Conservation (phyloP, 2,888 invertebrate species). For the Auanema sp. region DNA sequence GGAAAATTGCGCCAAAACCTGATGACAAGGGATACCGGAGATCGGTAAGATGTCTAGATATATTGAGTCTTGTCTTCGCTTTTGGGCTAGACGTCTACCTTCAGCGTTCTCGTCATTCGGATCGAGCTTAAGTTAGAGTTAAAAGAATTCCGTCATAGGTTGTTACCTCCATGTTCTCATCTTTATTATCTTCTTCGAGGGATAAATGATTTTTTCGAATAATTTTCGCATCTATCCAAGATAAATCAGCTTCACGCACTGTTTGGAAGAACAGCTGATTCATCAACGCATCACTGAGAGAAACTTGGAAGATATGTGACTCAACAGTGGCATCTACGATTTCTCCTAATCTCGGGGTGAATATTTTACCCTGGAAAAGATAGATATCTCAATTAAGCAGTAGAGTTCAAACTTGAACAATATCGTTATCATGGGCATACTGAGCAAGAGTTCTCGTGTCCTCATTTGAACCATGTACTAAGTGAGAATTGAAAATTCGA, state of each 20-base stretch:
- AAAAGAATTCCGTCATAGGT: slow-evolving; percentile 6
- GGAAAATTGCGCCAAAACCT: slow-evolving; percentile 65
- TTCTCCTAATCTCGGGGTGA: slow-evolving; percentile 77
- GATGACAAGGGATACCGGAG: slow-evolving; percentile 64
- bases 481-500: not conserved
- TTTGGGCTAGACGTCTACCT: slow-evolving; percentile 14
- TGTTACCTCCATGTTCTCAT: slow-evolving; percentile 14
- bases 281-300: slow-evolving; percentile 48
- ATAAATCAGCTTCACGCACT: slow-evolving; percentile 84
- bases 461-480: slow-evolving; percentile 77
- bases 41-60: slow-evolving; percentile 53
- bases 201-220: slow-evolving; percentile 34
- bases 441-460: slow-evolving; percentile 75
- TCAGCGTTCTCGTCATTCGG: slow-evolving; percentile 13
- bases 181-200: slow-evolving; percentile 30
- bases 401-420: slow-evolving; percentile 29
- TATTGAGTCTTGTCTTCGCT: slow-evolving; percentile 19
- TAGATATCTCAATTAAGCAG: not conserved
- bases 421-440: slow-evolving; percentile 45
- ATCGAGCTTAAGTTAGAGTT: slow-evolving; percentile 13
- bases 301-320: slow-evolving; percentile 92
- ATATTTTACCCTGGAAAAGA: slow-evolving; percentile 71
- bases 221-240: slow-evolving; percentile 76
- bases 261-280: slow-evolving; percentile 18
- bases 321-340: slow-evolving; percentile 93